Conservation (phyloP, 1,140 invertebrate genomes). For the Triops longicaudatus region DNA sequence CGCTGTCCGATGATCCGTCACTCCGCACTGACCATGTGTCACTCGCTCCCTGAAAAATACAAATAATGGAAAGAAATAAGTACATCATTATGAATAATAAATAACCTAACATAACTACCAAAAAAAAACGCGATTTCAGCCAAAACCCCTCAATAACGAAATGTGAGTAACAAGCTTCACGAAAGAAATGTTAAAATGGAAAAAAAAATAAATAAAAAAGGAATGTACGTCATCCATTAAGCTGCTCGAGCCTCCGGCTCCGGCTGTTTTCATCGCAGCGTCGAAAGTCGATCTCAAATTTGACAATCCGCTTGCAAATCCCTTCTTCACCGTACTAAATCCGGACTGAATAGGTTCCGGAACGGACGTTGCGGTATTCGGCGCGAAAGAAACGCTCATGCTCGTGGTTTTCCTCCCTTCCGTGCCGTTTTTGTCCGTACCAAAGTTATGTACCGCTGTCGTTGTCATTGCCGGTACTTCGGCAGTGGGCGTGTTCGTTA, state of each 20-base stretch:
- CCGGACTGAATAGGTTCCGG: conserved; percentile 23
- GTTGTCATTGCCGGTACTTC: neutral
- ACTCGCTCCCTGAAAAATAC: conserved; percentile 23
- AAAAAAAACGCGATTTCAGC: too few relatives aligned
- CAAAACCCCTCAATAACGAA: too few relatives aligned
- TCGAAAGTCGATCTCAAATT: conserved; percentile 72
- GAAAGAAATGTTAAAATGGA: too few relatives aligned
- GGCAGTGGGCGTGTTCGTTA: neutral
- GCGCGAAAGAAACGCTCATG: conserved; percentile 6
- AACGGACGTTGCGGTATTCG: neutral
- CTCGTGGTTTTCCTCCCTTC: neutral
- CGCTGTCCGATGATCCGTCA: conserved; percentile 42
- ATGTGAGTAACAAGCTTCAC: too few relatives aligned
- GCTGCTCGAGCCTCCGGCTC: conserved; percentile 54
- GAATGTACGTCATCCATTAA: conserved; percentile 47
- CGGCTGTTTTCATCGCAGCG: conserved; percentile 54
- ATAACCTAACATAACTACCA: too few relatives aligned
- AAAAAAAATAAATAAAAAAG: neutral
- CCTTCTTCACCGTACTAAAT: conserved; percentile 53
- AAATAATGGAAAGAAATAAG: too few relatives aligned
- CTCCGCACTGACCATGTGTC: conserved; percentile 42
- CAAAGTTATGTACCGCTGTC: too few relatives aligned
- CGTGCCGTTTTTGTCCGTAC: neutral
- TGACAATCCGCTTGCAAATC: conserved; percentile 62
- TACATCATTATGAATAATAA: too few relatives aligned